Evolutionary conservation across 2,797 vertebrate genomes (phyloP).

Genomic region (Melanotaenia pygmaea): DNA sequence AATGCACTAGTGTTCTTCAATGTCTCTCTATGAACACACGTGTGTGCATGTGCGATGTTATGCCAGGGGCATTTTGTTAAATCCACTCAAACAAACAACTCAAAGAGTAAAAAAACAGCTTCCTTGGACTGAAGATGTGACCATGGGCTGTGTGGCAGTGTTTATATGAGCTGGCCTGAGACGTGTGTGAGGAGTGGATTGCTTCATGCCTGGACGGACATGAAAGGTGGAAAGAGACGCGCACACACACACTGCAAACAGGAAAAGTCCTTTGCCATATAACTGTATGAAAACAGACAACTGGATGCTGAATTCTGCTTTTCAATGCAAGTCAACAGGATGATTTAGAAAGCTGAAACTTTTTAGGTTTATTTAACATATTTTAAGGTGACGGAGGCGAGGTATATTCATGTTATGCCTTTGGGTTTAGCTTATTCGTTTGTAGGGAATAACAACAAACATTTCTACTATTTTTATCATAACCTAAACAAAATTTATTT

Average conservation of each 20-base stretch:
- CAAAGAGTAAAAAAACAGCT: conserved; percentile 71
- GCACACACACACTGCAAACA: conserved; percentile 20
- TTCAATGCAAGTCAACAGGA: conserved; percentile 32
- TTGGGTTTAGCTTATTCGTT: conserved; percentile 19
- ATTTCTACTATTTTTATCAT: conserved; percentile 8
- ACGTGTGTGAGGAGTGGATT: conserved; percentile 53
- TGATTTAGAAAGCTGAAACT: conserved; percentile 14
- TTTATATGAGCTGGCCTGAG: conserved; percentile 30
- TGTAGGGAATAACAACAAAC: conserved; percentile 23
- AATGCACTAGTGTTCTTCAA: conserved; percentile 43
- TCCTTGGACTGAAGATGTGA: conserved; percentile 72
- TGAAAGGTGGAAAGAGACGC: conserved; percentile 69
- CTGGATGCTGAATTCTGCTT: conserved; percentile 36
- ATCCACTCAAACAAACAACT: conserved; percentile 78
- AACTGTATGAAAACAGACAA: conserved; percentile 41
- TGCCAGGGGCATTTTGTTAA: conserved; percentile 70
- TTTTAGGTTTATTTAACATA: conserved; percentile 6
- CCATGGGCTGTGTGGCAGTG: conserved; percentile 65
- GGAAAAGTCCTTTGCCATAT: conserved; percentile 52
- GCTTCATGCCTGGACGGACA: conserved; percentile 76
- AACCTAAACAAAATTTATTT: conserved; percentile 13
- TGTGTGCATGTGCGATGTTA: conserved; percentile 46
- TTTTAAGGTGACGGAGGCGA: conserved; percentile 15
- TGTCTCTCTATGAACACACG: conserved; percentile 47
- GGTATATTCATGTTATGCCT: conserved; percentile 26